Percentiles rank a stretch among this genome's conserved stretches.
phyloP scores from a whole-genome alignment of 2,113 vertebrate species.

The Pachycephala philippinensis region DNA sequence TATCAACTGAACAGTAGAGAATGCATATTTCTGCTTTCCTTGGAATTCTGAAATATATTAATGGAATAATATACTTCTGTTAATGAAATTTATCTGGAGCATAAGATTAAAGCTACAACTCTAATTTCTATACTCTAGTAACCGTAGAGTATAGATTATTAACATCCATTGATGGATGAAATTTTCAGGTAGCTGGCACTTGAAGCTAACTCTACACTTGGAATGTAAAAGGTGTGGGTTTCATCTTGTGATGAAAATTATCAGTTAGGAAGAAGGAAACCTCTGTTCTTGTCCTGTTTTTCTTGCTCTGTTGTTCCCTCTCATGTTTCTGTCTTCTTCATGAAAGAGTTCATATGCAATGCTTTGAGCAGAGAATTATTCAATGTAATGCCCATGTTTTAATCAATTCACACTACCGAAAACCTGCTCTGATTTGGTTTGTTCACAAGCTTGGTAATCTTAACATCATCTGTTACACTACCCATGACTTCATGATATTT shows the following conservation, averaged over 20 bases:
- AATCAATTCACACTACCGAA: not conserved
- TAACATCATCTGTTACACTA: not conserved
- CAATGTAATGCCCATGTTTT: not conserved
- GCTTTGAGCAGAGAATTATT: not conserved
- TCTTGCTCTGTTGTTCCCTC: not conserved
- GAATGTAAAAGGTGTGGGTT: not conserved
- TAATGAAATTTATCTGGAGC: not conserved
- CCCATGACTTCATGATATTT: not conserved
- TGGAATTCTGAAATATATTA: not conserved
- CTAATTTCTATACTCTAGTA: not conserved
- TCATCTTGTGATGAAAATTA: not conserved
- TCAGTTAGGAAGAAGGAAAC: not conserved
- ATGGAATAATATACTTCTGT: not conserved
- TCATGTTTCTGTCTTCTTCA: not conserved
- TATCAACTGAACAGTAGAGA: not conserved
- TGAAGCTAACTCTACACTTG: not conserved
- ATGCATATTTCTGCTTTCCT: not conserved
- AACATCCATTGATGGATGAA: not conserved
- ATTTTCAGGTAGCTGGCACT: not conserved
- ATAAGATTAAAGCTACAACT: not conserved
- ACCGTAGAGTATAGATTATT: not conserved
- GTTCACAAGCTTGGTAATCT: not conserved
- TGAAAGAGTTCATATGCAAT: not conserved
- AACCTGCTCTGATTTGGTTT: not conserved
- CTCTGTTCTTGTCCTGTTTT: not conserved